These are phyloP conservation scores for Apis dorsata DNA, from an alignment of 1,140 invertebrate genomes.

Conservation along the genomic window DNA sequence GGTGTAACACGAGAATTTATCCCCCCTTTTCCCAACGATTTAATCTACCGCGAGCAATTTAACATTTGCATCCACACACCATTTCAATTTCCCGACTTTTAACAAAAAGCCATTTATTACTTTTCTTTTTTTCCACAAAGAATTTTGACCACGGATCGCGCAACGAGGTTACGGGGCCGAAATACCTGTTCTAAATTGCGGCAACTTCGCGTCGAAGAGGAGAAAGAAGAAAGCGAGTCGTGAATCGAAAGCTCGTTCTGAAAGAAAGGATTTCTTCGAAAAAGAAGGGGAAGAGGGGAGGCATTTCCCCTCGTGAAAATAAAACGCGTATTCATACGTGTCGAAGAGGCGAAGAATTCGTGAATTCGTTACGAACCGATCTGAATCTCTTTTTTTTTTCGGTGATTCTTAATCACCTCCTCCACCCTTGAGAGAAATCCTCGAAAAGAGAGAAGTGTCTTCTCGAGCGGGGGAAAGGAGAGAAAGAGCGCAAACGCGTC, in stretches of 20 bases:
- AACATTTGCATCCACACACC: neutral
- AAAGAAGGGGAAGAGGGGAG: neutral
- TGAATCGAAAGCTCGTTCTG: neutral
- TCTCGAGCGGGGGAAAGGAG: neutral
- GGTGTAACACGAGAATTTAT: neutral
- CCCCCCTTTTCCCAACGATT: neutral
- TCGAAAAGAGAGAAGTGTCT: neutral
- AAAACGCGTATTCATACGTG: neutral
- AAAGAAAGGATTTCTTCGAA: neutral
- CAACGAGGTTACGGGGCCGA: slow-evolving; percentile 27
- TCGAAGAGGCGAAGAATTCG: neutral
- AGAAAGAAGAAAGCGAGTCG: neutral
- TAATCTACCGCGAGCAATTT: neutral
- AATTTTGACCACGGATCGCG: slow-evolving; percentile 15
- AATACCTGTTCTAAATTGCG: neutral
- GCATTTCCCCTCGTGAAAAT: no score
- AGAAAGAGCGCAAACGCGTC: neutral
- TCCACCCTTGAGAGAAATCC: no score
- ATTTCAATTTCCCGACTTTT: neutral
- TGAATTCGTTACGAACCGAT: neutral
- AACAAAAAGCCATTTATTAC: neutral
- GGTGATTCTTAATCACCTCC: no score
- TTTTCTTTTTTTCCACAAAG: neutral
- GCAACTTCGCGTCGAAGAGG: slow-evolving; percentile 22
- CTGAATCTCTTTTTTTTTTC: no score